These are phyloP conservation scores for Heterotilapia buettikoferi DNA, from an alignment of 2,113 vertebrate genomes.

Conservation along the genomic window DNA sequence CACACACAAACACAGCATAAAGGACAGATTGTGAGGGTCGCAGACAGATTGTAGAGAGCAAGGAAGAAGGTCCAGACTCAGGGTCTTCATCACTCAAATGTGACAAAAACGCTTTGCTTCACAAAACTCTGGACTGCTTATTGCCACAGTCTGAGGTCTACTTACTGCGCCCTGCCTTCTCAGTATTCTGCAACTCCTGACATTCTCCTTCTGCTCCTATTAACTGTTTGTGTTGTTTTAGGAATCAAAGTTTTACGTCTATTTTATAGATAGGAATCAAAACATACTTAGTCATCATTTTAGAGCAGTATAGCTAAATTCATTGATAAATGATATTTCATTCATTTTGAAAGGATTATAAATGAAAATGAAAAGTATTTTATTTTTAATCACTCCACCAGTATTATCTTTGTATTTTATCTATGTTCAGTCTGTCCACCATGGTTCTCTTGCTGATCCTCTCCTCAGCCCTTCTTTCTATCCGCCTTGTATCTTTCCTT, in stretches of 20 bases:
- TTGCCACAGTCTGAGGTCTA: background rate
- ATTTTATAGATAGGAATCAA: background rate
- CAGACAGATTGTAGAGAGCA: slow-evolving; percentile 40
- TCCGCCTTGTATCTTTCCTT: background rate
- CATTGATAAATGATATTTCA: background rate
- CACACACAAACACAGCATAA: background rate
- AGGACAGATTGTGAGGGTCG: slow-evolving; percentile 14
- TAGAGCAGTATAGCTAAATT: background rate
- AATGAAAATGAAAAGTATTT: background rate
- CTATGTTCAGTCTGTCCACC: background rate
- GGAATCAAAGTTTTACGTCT: background rate
- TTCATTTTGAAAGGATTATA: background rate
- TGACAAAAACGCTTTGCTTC: slow-evolving; percentile 34
- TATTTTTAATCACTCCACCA: background rate
- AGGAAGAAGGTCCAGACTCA: slow-evolving; percentile 15
- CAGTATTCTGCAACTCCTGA: background rate
- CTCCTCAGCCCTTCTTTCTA: background rate
- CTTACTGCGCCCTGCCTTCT: background rate
- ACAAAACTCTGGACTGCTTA: background rate
- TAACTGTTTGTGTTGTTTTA: background rate
- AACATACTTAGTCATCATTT: background rate
- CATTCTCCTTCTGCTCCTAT: background rate
- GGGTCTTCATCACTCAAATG: slow-evolving; percentile 48
- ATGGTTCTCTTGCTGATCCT: background rate
- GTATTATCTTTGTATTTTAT: background rate